phyloP scores from a whole-genome alignment of 2,113 vertebrate species.

The Todiramphus saurophagus region DNA sequence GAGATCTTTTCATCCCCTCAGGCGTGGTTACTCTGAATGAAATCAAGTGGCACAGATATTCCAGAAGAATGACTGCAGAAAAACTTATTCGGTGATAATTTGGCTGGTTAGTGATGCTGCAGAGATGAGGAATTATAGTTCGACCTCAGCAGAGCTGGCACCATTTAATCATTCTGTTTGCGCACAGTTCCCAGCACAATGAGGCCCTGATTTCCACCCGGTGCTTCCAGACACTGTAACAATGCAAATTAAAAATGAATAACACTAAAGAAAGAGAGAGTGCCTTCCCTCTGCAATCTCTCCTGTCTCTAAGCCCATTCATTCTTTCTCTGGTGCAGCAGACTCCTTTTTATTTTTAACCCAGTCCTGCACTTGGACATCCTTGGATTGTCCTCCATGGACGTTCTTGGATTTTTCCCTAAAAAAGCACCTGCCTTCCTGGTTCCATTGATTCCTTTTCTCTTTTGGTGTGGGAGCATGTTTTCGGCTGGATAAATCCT shows the following conservation, averaged over 20 bases:
- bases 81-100: neutral
- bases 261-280: neutral
- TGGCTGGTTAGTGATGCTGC: neutral
- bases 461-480: neutral
- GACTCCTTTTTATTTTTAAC: neutral
- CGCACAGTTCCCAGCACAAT: neutral
- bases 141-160: constrained; percentile 19
- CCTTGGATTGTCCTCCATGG: neutral
- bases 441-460: neutral
- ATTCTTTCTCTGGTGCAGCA: neutral
- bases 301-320: neutral
- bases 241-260: constrained; percentile 12
- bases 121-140: neutral
- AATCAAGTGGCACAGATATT: neutral
- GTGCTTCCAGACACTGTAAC: neutral
- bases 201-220: constrained; percentile 13
- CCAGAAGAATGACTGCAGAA: neutral
- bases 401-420: neutral
- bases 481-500: neutral
- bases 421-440: neutral
- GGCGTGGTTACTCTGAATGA: neutral
- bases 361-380: neutral
- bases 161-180: constrained; percentile 28
- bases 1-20: neutral
- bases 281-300: neutral